These are phyloP conservation scores for Ceratitis capitata DNA, from an alignment of 1,140 invertebrate genomes.

Conservation along the genomic window DNA sequence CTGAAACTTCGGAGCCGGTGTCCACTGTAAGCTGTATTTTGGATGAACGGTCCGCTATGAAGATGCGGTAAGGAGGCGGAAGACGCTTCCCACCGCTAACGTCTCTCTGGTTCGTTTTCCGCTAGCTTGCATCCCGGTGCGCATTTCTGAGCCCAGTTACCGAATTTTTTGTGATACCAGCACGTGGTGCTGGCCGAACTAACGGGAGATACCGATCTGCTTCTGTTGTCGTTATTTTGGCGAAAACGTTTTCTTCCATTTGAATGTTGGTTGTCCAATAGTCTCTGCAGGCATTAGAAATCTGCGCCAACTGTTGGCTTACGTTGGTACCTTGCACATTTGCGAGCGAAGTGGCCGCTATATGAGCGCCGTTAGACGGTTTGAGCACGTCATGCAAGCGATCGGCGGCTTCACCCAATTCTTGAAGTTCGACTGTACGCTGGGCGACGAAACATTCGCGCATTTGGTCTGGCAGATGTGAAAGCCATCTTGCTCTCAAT, in stretches of 20 bases:
- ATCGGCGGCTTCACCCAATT: neutral
- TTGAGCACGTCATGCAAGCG: neutral
- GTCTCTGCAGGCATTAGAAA: neutral
- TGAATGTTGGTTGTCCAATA: neutral
- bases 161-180: neutral
- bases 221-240: neutral
- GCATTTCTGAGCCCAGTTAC: neutral
- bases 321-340: neutral
- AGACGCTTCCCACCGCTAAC: neutral
- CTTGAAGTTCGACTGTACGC: neutral
- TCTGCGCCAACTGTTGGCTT: neutral
- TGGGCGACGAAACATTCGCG: neutral
- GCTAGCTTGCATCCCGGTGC: neutral
- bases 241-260: neutral
- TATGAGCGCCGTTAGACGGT: neutral
- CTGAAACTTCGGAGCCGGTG: too few species aligned
- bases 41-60: neutral
- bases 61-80: neutral
- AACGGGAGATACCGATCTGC: neutral
- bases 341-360: neutral
- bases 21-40: too few species aligned
- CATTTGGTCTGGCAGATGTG: neutral
- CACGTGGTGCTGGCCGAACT: neutral
- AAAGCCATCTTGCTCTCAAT: neutral
- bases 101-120: constrained; percentile 19